Conservation (phyloP, 1,140 invertebrate species). For the Chymomyza costata region DNA sequence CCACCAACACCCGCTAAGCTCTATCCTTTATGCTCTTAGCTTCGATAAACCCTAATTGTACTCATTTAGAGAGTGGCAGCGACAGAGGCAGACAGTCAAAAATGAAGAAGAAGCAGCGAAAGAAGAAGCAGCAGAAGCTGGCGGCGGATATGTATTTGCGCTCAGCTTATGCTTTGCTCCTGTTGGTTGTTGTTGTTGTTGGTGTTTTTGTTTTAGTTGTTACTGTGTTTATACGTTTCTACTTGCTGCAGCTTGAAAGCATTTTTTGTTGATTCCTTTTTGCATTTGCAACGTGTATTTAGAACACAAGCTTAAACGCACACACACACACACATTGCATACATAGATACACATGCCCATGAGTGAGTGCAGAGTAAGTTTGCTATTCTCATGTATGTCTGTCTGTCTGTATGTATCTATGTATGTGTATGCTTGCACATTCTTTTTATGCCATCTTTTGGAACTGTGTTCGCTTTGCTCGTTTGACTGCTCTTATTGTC, state of each 20-base stretch:
- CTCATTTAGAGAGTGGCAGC: slow-evolving; percentile 48
- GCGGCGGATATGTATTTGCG: too few species aligned
- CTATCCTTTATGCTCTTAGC: slow-evolving; percentile 33
- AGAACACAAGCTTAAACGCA: slow-evolving; percentile 51
- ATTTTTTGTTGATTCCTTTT: slow-evolving; percentile 53
- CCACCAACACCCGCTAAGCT: too few species aligned
- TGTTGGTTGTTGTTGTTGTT: slow-evolving; percentile 14
- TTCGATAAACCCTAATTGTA: slow-evolving; percentile 65
- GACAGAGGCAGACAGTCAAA: too few species aligned
- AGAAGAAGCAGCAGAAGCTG: too few species aligned
- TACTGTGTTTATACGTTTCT: slow-evolving; percentile 32
- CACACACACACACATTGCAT: slow-evolving; percentile 4
- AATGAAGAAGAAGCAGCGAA: too few species aligned
- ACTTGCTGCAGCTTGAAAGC: slow-evolving; percentile 50
- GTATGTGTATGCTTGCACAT: neutral
- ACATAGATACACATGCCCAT: too few species aligned
- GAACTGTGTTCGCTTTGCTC: too few species aligned
- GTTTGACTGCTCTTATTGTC: too few species aligned
- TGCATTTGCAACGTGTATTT: slow-evolving; percentile 63
- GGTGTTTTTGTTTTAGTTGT: slow-evolving; percentile 9
- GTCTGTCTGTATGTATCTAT: slow-evolving; percentile 1
- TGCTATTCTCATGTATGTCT: slow-evolving; percentile 37
- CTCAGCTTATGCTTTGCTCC: slow-evolving; percentile 26
- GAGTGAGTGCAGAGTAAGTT: slow-evolving; percentile 27
- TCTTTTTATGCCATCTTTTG: too few species aligned